A percentile compares a stretch with the other conserved stretches of the same genome.
Conservation (phyloP, 2,888 invertebrate genomes). For the Busseola fusca region DNA sequence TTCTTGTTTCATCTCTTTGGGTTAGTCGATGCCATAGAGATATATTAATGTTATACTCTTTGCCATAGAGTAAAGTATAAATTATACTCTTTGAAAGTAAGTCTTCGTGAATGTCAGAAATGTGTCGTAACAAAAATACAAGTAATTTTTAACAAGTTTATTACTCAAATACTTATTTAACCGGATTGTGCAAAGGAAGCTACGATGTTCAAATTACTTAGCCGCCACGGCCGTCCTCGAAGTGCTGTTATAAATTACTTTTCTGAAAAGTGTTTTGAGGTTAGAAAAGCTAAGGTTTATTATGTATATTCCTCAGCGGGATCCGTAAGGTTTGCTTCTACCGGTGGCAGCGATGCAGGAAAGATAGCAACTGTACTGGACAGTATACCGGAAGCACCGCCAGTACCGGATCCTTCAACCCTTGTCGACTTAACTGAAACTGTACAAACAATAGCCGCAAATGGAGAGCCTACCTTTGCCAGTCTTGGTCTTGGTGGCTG, state of each 20-base stretch:
- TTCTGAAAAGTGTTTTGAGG: conserved; percentile 84
- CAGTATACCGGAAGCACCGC: conserved; percentile 84
- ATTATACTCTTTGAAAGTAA: too few relatives aligned
- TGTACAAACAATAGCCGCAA: conserved; percentile 81
- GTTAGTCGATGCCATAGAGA: too few relatives aligned
- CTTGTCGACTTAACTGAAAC: conserved; percentile 76
- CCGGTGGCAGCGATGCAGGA: conserved; percentile 69
- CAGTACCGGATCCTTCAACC: conserved; percentile 79
- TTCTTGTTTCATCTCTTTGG: too few relatives aligned
- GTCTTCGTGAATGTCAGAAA: conserved; percentile 64
- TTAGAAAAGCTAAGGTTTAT: conserved; percentile 83
- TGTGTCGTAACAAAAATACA: conserved; percentile 68
- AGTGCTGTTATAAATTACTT: conserved; percentile 80
- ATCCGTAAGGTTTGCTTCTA: conserved; percentile 80
- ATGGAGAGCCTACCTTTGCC: conserved; percentile 93
- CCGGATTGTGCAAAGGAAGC: conserved; percentile 39
- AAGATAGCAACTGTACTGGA: conserved; percentile 75
- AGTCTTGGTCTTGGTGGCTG: conserved; percentile 95
- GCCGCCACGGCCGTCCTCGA: conserved; percentile 78
- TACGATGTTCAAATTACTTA: conserved; percentile 84
- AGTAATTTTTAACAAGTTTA: conserved; percentile 43
- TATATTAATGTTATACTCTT: too few relatives aligned
- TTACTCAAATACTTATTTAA: conserved; percentile 11
- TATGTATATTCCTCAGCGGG: conserved; percentile 82
- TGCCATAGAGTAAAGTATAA: neutral